Evolutionary conservation across 1,140 invertebrate species (phyloP), one percentile per base, ranked within the genome.

Genomic region (Micrasema minimum): DNA sequence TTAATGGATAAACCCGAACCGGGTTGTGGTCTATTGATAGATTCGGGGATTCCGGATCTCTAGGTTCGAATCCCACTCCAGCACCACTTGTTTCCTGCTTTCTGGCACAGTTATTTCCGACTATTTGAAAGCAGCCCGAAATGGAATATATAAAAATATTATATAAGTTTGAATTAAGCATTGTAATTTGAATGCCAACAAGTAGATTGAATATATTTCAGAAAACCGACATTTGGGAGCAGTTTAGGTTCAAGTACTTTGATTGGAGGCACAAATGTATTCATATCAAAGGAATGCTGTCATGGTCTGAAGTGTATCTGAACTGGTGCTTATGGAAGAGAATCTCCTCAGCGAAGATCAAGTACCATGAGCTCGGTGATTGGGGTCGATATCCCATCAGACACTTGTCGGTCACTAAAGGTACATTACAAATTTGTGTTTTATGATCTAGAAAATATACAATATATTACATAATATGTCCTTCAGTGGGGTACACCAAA

Each of bases 301-400:
- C 53, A 26, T 70, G 68, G 72, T 43, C 38, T n/a, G 26, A 48
- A 9, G 46, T 70, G 10, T 74, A 74, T 23, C 26, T 61, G 6
- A 74, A 70, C 37, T 69, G 66, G 14, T 66, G 55, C 51, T 48
- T 74, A 11, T 74, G 72, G 72, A 50, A 64, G 70, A 66, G 66
- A 37, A 35, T 70, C 2, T 46, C 43, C 20, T 18, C 35, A 0
- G 67, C 72, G 0, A 43, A 61, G 0, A 48, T 37, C 6, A 67
- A 16, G 4, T 31, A n/a, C 9, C 11, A 26, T 9, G n/a, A 46
- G 20, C 38, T 74, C 1, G 45, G 67, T 26, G 48, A 2, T 7
- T 50, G 57, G 11, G 22, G 35, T 22, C 41, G 43, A 18, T 16
- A 45, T 22, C 64, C 23, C 64, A 45, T 74, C 23, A 61, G 57